A percentile compares a stretch with the other conserved stretches of the same genome.
These are phyloP conservation scores for Ochotona princeps DNA, from an alignment of 2,113 vertebrate species.

Conservation along the genomic window DNA sequence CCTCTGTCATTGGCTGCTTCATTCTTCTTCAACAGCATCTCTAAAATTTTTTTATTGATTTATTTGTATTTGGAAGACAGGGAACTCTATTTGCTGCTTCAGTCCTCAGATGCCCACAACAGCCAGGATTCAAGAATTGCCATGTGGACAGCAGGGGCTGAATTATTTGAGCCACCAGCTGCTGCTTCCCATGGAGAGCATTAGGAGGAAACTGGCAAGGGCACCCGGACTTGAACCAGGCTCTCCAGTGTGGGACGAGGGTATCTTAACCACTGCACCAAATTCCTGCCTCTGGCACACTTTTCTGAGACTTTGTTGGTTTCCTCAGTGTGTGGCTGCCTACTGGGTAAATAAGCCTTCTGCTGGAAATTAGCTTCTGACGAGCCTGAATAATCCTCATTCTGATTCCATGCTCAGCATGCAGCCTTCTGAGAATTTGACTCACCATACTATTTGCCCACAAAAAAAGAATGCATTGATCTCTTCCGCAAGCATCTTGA, in stretches of 20 bases:
- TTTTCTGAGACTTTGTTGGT: background rate
- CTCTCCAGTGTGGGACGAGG: too few species aligned
- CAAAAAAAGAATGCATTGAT: slow-evolving; percentile 53
- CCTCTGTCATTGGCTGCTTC: background rate
- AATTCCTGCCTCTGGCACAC: background rate
- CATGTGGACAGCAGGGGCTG: too few species aligned
- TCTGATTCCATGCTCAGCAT: slow-evolving; percentile 57
- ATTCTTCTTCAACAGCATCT: background rate
- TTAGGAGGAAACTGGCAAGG: too few species aligned
- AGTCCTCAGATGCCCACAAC: too few species aligned
- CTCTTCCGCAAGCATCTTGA: slow-evolving; percentile 22
- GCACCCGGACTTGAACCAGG: too few species aligned
- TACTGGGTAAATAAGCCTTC: slow-evolving; percentile 12
- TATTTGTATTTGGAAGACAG: too few species aligned
- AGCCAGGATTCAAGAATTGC: too few species aligned
- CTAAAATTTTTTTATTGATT: background rate
- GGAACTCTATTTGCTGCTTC: too few species aligned
- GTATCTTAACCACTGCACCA: too few species aligned
- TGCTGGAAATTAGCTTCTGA: slow-evolving; percentile 45
- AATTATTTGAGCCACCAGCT: too few species aligned
- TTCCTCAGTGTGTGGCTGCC: background rate
- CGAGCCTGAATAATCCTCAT: background rate
- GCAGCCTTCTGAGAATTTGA: slow-evolving; percentile 30
- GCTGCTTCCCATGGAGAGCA: too few species aligned
- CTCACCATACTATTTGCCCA: background rate